Conservation (phyloP, 2,888 invertebrate species). For the Reticulitermes lucifugus region DNA sequence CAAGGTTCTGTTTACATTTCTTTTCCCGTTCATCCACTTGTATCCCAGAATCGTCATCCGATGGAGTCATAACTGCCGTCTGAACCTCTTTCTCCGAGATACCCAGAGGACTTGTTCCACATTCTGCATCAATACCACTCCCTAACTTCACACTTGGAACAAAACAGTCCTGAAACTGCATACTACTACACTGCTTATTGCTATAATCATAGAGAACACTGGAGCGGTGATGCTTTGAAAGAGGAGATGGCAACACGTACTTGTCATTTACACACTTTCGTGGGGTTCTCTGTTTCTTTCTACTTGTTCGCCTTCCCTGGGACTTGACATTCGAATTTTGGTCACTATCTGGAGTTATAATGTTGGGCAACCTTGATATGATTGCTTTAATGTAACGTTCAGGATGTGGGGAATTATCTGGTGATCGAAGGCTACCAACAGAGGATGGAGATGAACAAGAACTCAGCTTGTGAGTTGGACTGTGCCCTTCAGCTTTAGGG, state of each 20-base stretch:
- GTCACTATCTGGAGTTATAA: neutral
- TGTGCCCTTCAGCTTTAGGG: neutral
- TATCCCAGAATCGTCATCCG: neutral
- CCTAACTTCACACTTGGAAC: neutral
- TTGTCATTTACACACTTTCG: slow-evolving; percentile 19
- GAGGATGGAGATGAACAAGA: neutral
- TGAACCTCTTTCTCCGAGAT: slow-evolving; percentile 28
- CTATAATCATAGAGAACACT: slow-evolving; percentile 30
- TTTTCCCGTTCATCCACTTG: neutral
- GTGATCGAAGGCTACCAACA: neutral
- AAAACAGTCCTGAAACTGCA: neutral
- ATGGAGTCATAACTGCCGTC: neutral
- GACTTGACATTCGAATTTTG: neutral
- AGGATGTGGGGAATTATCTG: slow-evolving; percentile 11
- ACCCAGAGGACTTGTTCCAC: neutral
- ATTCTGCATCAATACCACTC: slow-evolving; percentile 6
- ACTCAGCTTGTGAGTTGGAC: neutral
- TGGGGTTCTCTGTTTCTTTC: slow-evolving; percentile 35
- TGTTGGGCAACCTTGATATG: slow-evolving; percentile 23
- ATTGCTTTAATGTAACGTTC: slow-evolving; percentile 18
- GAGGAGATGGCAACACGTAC: slow-evolving; percentile 32
- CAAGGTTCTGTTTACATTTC: neutral
- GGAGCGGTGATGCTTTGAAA: neutral
- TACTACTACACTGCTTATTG: neutral
- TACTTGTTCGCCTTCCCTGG: slow-evolving; percentile 28